These are phyloP conservation scores for Napeogenes sylphis DNA, from an alignment of 2,888 invertebrate species.

Conservation along the genomic window DNA sequence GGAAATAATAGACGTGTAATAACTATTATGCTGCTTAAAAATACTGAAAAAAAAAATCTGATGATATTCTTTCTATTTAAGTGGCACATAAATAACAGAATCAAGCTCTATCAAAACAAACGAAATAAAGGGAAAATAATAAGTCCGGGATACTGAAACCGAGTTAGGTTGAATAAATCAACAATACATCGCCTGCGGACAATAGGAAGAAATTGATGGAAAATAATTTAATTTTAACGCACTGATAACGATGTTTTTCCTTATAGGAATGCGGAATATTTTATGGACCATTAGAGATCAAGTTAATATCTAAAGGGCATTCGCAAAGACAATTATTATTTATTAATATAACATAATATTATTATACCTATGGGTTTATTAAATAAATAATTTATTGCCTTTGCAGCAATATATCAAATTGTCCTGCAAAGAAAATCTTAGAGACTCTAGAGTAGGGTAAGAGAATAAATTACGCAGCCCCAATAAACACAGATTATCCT, in stretches of 20 bases:
- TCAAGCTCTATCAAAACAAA: conserved; percentile 2
- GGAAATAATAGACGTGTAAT: too few species aligned
- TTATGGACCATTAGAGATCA: too few species aligned
- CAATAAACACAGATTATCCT: conserved; percentile 17
- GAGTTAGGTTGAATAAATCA: conserved; percentile 46
- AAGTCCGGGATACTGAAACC: conserved; percentile 11
- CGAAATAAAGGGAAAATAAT: conserved; percentile 14
- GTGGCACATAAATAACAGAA: conserved; percentile 5
- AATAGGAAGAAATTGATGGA: conserved; percentile 28
- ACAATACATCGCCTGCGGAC: conserved; percentile 35
- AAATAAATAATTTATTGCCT: too few species aligned
- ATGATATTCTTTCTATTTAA: conserved; percentile 8
- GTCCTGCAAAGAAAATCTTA: too few species aligned
- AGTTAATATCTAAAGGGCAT: too few species aligned
- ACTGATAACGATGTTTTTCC: conserved; percentile 5
- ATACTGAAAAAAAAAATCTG: conserved; percentile 5
- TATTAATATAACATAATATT: too few species aligned
- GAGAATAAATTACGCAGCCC: too few species aligned
- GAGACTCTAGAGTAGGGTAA: too few species aligned
- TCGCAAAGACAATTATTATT: too few species aligned
- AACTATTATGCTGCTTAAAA: too few species aligned
- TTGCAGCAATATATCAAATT: too few species aligned
- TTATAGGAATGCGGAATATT: not conserved
- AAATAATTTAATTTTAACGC: conserved; percentile 22
- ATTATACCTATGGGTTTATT: too few species aligned